Evolutionary conservation across 2,888 invertebrate species (phyloP), one percentile per base, ranked within the genome.

Genomic region (Pollenia angustigena): DNA sequence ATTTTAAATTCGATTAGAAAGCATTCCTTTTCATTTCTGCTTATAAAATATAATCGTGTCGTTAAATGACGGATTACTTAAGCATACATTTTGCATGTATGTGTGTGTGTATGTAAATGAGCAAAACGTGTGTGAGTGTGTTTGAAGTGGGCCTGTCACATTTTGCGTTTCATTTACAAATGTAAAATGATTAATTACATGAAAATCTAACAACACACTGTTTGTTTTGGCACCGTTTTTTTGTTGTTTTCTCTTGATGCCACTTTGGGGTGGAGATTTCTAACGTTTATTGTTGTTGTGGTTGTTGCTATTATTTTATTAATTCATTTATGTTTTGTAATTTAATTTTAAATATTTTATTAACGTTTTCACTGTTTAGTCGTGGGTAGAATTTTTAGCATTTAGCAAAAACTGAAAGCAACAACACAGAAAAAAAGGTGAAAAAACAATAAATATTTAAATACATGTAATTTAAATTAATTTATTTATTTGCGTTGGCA

Each of bases 131-230:
- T 81, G 76, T 69, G 40, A 40, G 12, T 76, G 62, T 81, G 69
- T 71, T 69, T 80, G 40, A 78, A 79, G 85, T 86, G 78, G 76
- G 78, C 83, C 85, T 86, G 76, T 79, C 78, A 68, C 40, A 72
- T 83, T 75, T 83, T 85, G 81, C 81, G 81, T 72, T 85, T 66
- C 75, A 72, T 66, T 81, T 75, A 81, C 76, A 81, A 81, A 80
- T 85, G 81, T 85, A 85, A 87, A 87, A 87, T 87, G 82, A 85
- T 85, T 85, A 85, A 87, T 82, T 85, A 85, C 87, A 82, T 76
- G 85, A 76, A 81, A 78, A 82, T 78, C 82, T 84, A 87, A 87
- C 86, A 83, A 75, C 58, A 62, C 60, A 66, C 56, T 54, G 62
- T 52, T 48, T 62, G 68, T 81, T 76, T 71, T 83, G 80, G 80